phyloP scores from a whole-genome alignment of 2,113 vertebrate species.

The Craseonycteris thonglongyai region DNA sequence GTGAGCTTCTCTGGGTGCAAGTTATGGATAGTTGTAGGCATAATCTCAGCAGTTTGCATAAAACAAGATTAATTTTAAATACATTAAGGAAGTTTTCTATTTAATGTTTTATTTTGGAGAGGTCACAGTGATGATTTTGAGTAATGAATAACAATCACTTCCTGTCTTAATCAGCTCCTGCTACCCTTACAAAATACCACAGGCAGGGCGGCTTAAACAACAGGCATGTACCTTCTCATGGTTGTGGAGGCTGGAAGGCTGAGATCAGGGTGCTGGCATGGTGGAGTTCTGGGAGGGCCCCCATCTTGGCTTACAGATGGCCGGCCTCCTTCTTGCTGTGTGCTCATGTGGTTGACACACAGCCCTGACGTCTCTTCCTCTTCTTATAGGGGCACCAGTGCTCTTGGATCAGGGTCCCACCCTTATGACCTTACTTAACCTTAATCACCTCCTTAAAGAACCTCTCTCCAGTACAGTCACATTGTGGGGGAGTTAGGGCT shows the following conservation, averaged over 20 bases:
- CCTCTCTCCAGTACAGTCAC: neutral
- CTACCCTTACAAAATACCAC: neutral
- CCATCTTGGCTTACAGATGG: rapidly evolving
- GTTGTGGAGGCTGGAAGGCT: neutral
- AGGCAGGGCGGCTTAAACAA: neutral
- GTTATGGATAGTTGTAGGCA: too few relatives aligned
- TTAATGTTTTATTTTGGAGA: neutral
- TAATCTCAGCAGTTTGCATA: neutral
- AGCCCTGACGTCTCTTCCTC: neutral
- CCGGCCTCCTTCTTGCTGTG: neutral
- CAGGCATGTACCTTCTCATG: neutral
- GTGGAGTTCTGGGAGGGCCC: neutral
- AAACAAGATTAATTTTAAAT: neutral
- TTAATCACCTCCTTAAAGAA: neutral
- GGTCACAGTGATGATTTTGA: neutral
- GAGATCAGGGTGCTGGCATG: too few relatives aligned
- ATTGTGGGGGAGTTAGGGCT: neutral
- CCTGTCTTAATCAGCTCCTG: neutral
- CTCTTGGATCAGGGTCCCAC: neutral
- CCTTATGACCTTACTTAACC: neutral
- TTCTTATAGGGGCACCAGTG: neutral
- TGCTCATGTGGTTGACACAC: neutral
- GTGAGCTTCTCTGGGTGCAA: neutral
- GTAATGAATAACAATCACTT: neutral
- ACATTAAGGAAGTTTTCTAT: neutral